Percentiles rank a stretch among this genome's conserved stretches.
These are phyloP conservation scores for Cliona cf. orientalis DNA, from an alignment of 37 sponge, comb jelly and placozoan genomes.

Conservation along the genomic window DNA sequence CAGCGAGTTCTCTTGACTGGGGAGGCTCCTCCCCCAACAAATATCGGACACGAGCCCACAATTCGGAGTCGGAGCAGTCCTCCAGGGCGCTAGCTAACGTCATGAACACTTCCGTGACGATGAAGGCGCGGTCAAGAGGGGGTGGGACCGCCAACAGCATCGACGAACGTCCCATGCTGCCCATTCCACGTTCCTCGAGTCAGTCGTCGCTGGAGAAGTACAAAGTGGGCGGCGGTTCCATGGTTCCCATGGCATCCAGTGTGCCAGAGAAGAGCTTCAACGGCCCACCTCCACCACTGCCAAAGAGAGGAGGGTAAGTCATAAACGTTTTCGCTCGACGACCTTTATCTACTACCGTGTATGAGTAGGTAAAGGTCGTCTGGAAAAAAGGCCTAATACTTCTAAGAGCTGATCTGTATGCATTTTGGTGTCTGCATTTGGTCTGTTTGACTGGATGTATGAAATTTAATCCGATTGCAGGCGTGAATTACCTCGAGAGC, in stretches of 20 bases:
- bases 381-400: too few relatives aligned
- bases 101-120: too few relatives aligned
- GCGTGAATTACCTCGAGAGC: background rate
- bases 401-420: too few relatives aligned
- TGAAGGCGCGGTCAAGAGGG: background rate
- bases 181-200: background rate
- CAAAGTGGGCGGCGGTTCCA: too few relatives aligned
- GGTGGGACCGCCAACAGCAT: background rate
- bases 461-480: too few relatives aligned
- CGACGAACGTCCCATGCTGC: constrained; percentile 17
- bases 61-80: constrained; percentile 5
- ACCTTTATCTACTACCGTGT: background rate
- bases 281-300: constrained; percentile 8
- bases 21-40: background rate
- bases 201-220: background rate
- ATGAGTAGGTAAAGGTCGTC: background rate
- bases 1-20: constrained; percentile 13
- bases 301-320: background rate
- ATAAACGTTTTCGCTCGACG: background rate
- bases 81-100: too few relatives aligned
- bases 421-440: too few relatives aligned
- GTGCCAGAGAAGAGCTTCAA: background rate
- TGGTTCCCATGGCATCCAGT: too few relatives aligned
- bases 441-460: too few relatives aligned
- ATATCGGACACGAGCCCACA: background rate